phyloP scores from a whole-genome alignment of 2,888 invertebrate genomes.

The Xylota sylvarum region DNA sequence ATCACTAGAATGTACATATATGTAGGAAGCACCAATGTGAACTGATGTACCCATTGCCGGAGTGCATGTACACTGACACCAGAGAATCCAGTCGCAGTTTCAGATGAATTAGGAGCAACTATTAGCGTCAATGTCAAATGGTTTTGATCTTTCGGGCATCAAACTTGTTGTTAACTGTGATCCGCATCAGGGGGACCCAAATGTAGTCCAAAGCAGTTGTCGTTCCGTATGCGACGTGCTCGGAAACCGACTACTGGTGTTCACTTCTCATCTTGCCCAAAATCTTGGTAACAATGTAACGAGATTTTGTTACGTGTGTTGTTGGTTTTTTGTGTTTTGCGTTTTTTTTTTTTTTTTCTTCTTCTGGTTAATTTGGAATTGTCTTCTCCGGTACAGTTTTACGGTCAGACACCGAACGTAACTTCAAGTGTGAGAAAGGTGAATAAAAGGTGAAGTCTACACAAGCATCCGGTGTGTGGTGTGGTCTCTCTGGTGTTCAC shows the following conservation, averaged over 20 bases:
- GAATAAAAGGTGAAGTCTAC: constrained; percentile 60
- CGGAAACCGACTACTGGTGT: constrained; percentile 33
- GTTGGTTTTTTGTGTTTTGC: not conserved
- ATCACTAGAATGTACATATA: not conserved
- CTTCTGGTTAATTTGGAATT: constrained; percentile 58
- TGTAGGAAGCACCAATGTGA: constrained; percentile 44
- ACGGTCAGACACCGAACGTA: constrained; percentile 44
- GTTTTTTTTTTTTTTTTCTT: constrained; percentile 23
- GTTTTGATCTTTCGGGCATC: constrained; percentile 66
- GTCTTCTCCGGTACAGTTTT: constrained; percentile 54
- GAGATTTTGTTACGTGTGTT: constrained; percentile 33
- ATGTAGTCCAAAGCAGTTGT: constrained; percentile 48
- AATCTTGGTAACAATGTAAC: constrained; percentile 60
- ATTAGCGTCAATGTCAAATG: constrained; percentile 60
- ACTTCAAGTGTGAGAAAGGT: constrained; percentile 72
- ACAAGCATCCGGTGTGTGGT: constrained; percentile 73
- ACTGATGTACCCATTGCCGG: constrained; percentile 35
- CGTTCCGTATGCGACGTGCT: constrained; percentile 26
- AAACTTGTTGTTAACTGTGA: constrained; percentile 66
- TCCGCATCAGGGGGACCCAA: constrained; percentile 55
- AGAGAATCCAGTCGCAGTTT: constrained; percentile 43
- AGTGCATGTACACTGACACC: constrained; percentile 36
- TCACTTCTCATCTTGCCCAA: constrained; percentile 65
- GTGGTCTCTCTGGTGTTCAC: constrained; percentile 53
- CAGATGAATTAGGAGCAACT: constrained; percentile 59